Percentiles rank a stretch among this genome's conserved stretches.
Evolutionary conservation across 2,797 vertebrate genomes (phyloP).

Genomic region (Periparus ater): DNA sequence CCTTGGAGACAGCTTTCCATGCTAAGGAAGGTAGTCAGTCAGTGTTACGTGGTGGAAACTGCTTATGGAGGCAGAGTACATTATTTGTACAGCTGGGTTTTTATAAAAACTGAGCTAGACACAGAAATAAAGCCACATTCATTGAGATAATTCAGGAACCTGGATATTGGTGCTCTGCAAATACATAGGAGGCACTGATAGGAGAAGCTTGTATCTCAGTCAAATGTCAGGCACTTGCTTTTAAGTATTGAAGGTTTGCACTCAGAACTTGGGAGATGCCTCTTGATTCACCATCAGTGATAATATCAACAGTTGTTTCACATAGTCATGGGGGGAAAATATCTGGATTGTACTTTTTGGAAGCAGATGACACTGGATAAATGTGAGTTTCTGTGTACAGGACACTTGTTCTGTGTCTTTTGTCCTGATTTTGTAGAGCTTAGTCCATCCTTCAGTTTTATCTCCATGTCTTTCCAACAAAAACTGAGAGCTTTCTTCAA

Average conservation of each 20-base stretch:
- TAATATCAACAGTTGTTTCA: background rate
- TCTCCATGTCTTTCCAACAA: background rate
- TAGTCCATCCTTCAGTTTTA: background rate
- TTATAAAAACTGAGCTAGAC: background rate
- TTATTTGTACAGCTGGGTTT: rapidly evolving
- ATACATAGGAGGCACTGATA: background rate
- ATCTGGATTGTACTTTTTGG: background rate
- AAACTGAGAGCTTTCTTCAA: background rate
- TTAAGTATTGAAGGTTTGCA: background rate
- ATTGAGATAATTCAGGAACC: background rate
- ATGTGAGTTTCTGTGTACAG: background rate
- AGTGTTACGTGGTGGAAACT: background rate
- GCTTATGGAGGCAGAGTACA: background rate
- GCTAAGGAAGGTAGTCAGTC: background rate
- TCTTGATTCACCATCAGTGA: background rate
- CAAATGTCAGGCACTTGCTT: background rate
- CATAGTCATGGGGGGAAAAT: background rate
- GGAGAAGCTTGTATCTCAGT: background rate
- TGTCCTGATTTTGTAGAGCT: background rate
- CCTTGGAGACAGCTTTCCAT: background rate
- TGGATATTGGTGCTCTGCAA: background rate
- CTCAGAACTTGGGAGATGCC: background rate
- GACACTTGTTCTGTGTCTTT: background rate
- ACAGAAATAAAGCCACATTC: background rate
- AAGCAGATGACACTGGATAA: background rate